A percentile compares a stretch with the other conserved stretches of the same genome.
These are phyloP conservation scores for Epinephelus lanceolatus DNA, from an alignment of 2,113 vertebrate species.

Conservation along the genomic window DNA sequence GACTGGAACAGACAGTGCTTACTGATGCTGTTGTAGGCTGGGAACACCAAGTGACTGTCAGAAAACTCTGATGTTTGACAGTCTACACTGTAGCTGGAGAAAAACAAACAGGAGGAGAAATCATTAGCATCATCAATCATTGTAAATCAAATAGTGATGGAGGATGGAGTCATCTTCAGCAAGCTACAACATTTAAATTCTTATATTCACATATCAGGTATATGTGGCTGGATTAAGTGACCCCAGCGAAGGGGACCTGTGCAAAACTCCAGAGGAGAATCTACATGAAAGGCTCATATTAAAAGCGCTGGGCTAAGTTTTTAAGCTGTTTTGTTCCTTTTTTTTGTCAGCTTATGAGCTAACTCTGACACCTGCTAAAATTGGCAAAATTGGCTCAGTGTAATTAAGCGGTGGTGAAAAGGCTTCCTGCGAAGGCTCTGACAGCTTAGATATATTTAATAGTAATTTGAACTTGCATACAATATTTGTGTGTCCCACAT, in stretches of 20 bases:
- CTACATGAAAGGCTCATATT: too few species aligned
- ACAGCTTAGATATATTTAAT: background rate
- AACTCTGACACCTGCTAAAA: background rate
- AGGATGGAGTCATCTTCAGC: too few species aligned
- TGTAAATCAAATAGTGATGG: background rate
- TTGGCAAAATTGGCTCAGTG: too few species aligned
- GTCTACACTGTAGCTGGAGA: slow-evolving; percentile 84
- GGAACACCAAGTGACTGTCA: slow-evolving; percentile 85
- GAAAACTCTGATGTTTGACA: slow-evolving; percentile 87
- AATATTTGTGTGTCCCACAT: background rate
- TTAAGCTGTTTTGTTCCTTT: too few species aligned
- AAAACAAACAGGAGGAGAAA: background rate
- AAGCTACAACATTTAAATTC: too few species aligned
- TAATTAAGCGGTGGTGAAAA: background rate
- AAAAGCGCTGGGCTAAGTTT: too few species aligned
- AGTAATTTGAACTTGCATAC: background rate
- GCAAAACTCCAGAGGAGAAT: too few species aligned
- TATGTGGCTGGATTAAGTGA: too few species aligned
- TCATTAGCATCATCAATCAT: background rate
- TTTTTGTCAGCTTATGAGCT: too few species aligned
- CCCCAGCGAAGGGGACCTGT: too few species aligned
- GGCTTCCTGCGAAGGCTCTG: background rate
- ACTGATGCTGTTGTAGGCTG: slow-evolving; percentile 83
- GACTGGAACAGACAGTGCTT: slow-evolving; percentile 90
- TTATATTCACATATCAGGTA: too few species aligned